Conservation (phyloP, 2,888 invertebrate species). For the Autographa gamma region DNA sequence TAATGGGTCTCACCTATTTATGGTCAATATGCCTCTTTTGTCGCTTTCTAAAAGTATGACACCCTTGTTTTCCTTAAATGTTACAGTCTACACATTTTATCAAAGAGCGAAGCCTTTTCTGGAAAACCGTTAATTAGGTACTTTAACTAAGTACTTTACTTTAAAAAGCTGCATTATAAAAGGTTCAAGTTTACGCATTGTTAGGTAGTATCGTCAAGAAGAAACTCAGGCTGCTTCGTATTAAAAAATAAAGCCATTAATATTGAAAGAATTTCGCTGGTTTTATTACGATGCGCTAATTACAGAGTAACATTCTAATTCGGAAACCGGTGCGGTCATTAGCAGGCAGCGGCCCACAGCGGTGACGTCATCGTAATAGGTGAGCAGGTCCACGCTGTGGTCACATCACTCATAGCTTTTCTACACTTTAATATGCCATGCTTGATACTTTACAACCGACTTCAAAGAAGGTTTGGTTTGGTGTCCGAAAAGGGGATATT, state of each 20-base stretch:
- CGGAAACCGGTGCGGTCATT: conserved; percentile 43
- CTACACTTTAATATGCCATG: neutral
- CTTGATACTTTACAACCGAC: too few relatives aligned
- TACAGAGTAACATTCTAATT: conserved; percentile 21
- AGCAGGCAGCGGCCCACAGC: conserved; percentile 10
- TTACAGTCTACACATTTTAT: neutral
- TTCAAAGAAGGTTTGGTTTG: too few relatives aligned
- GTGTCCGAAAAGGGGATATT: too few relatives aligned
- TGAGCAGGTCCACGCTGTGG: neutral
- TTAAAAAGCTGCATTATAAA: too few relatives aligned
- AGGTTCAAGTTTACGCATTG: too few relatives aligned
- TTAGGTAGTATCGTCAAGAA: too few relatives aligned
- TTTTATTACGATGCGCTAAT: conserved; percentile 20
- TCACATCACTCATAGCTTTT: neutral
- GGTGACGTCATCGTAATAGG: conserved; percentile 25
- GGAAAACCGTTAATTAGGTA: neutral
- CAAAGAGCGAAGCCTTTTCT: neutral
- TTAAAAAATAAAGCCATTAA: neutral
- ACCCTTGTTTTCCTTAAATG: too few relatives aligned
- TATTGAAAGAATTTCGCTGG: neutral
- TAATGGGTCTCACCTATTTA: neutral
- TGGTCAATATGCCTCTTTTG: neutral
- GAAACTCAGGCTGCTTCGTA: neutral
- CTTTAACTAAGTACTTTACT: neutral
- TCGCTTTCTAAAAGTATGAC: neutral